Base-by-base conservation (phyloP, 2,113 vertebrate genomes). In the Tachysurus fulvidraco region DNA sequence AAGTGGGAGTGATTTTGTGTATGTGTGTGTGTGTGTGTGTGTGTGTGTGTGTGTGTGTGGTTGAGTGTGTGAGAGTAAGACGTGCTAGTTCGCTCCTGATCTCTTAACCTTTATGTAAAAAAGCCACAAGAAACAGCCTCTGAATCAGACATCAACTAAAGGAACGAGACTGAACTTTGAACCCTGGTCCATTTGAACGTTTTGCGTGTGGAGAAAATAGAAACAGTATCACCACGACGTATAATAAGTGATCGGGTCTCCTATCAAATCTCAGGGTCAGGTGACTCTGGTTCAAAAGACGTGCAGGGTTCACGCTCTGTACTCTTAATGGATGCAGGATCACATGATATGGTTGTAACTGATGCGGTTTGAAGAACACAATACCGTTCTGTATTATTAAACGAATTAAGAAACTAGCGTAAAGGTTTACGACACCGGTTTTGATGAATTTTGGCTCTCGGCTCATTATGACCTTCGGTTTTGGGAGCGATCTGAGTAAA, bases 1-100 rank as follows among this genome's bases (percentile, higher is more conserved):
- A 83, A 57, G 28, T 84, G 88, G 82, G 83, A 89, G 9, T 89
- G 85, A 79, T 85, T 88, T n/a, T 78, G 85, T 77, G 36, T 81
- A 76, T 88, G 87, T 78, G 50, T 55, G 30, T 84, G 88, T 87
- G 36, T 28, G 62, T 23, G 3, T 73, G 36, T 46, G 36, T 46
- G 19, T 73, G 36, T 73, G 69, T 73, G 41, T 87, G 86, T 41
- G 90, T 87, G 83, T 83, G 88, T 57, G 55, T 83, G 86, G 55
- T 9, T 74, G 41, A 46, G 19, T 25, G 19, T 73, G 64, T 87
- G 85, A 88, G 11, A 89, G 69, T 78, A 83, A 85, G 74, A 74
- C 46, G 41, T 59, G 81, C 59, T 74, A 71, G 73, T 73, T 82
- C 16, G 87, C 73, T 64, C 2, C 7, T 46, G 55, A 77, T 64